Percentiles rank a stretch among this genome's conserved stretches.
Evolutionary conservation across 37 sponge, comb jelly and placozoan species (phyloP).

Genomic region (Diacarnus erythraeanus): DNA sequence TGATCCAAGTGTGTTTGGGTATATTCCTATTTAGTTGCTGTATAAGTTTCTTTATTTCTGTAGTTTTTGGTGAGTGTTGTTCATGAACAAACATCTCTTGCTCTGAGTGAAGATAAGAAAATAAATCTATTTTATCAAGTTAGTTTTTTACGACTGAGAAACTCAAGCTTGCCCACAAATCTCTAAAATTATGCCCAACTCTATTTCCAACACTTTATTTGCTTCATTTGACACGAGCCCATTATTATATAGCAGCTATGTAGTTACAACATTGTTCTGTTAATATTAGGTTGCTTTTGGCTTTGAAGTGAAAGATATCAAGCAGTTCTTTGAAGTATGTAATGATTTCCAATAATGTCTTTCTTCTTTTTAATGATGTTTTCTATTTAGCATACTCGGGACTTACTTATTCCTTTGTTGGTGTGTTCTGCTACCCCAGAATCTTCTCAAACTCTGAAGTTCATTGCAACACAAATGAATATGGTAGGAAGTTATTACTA

Average conservation of each 20-base stretch:
- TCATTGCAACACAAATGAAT: constrained; percentile 20
- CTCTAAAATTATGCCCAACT: neutral
- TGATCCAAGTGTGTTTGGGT: neutral
- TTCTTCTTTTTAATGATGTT: neutral
- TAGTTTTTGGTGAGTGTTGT: constrained; percentile 22
- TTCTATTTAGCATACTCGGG: constrained; percentile 19
- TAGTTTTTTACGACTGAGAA: neutral
- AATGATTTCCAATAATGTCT: neutral
- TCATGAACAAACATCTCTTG: constrained; percentile 3
- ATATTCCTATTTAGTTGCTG: neutral
- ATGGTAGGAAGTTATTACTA: constrained; percentile 1
- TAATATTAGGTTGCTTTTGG: constrained; percentile 27
- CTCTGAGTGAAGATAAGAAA: neutral
- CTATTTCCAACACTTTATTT: too few relatives aligned
- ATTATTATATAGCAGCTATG: too few relatives aligned
- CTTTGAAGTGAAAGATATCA: constrained; percentile 39
- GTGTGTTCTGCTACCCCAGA: constrained; percentile 28
- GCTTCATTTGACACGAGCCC: too few relatives aligned
- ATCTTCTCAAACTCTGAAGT: constrained; percentile 25
- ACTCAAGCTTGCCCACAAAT: too few relatives aligned
- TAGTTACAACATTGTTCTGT: neutral
- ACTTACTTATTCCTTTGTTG: constrained; percentile 38
- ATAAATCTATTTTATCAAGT: constrained; percentile 18
- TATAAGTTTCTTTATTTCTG: neutral
- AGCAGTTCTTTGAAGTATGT: constrained; percentile 35